Percentiles rank a stretch among this genome's conserved stretches.
These are phyloP conservation scores for Leucopternis melanops DNA, from an alignment of 2,113 vertebrate species.

Conservation along the genomic window DNA sequence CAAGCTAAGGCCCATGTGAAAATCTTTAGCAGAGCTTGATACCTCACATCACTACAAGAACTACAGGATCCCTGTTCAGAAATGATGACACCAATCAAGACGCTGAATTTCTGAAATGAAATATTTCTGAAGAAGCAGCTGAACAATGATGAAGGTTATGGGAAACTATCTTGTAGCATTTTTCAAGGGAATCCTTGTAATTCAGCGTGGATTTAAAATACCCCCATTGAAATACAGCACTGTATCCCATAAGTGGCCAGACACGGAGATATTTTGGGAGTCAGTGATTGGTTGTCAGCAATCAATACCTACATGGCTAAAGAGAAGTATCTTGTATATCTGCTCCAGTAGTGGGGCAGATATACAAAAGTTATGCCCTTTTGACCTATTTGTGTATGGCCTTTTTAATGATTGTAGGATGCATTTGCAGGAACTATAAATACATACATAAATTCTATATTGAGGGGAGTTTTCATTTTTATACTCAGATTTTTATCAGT, in stretches of 20 bases:
- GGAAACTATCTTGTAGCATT: not conserved
- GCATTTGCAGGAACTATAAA: not conserved
- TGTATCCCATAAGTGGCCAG: not conserved
- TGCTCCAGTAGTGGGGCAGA: not conserved
- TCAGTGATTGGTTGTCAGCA: not conserved
- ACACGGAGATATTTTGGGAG: not conserved
- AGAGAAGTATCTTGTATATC: not conserved
- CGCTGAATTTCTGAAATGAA: not conserved
- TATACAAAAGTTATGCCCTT: not conserved
- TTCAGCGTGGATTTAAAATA: not conserved
- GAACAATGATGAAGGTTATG: not conserved
- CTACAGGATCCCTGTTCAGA: not conserved
- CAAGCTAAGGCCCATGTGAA: not conserved
- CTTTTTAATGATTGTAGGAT: not conserved
- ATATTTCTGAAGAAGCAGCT: not conserved
- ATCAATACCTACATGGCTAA: not conserved
- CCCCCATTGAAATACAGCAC: not conserved
- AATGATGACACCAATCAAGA: not conserved
- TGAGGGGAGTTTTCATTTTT: not conserved
- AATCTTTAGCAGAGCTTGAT: not conserved
- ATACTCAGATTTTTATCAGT: not conserved
- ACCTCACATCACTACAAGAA: not conserved
- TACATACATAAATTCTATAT: not conserved
- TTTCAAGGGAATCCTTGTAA: not conserved
- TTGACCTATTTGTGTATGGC: not conserved